Percentiles rank a stretch among this genome's conserved stretches.
phyloP scores from a whole-genome alignment of 2,888 invertebrate species.

The Oscheius onirici region DNA sequence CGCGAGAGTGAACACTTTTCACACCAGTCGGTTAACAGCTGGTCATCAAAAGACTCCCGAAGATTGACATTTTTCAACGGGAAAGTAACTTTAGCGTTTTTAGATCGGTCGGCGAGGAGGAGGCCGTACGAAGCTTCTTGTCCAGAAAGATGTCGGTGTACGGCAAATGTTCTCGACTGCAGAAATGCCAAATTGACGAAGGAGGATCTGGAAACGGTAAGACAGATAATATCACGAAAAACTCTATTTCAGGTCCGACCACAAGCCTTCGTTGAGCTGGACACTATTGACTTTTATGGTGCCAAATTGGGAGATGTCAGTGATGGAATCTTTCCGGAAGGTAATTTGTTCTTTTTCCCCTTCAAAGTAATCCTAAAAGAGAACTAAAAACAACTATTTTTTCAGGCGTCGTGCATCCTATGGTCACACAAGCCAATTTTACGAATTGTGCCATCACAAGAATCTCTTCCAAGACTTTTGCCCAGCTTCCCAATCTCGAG shows the following conservation, averaged over 20 bases:
- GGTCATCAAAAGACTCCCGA: too few relatives aligned
- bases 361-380: neutral
- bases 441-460: constrained; percentile 22
- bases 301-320: constrained; percentile 6
- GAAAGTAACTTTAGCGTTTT: too few relatives aligned
- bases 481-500: neutral
- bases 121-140: neutral
- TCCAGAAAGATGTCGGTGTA: constrained; percentile 8
- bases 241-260: constrained; percentile 4
- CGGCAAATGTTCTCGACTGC: constrained; percentile 3
- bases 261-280: neutral
- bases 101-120: too few relatives aligned
- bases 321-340: constrained; percentile 9
- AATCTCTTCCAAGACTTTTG: constrained; percentile 19
- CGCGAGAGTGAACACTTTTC: too few relatives aligned
- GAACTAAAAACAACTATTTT: neutral
- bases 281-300: constrained; percentile 13
- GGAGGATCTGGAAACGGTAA: constrained; percentile 7
- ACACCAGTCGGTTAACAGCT: too few relatives aligned
- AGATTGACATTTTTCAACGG: too few relatives aligned
- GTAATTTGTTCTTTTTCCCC: neutral
- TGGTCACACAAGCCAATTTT: constrained; percentile 7
- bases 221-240: neutral
- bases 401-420: constrained; percentile 4
- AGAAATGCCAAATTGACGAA: neutral